Conservation (phyloP, 1,140 invertebrate genomes). For the Drosophila jambulina region DNA sequence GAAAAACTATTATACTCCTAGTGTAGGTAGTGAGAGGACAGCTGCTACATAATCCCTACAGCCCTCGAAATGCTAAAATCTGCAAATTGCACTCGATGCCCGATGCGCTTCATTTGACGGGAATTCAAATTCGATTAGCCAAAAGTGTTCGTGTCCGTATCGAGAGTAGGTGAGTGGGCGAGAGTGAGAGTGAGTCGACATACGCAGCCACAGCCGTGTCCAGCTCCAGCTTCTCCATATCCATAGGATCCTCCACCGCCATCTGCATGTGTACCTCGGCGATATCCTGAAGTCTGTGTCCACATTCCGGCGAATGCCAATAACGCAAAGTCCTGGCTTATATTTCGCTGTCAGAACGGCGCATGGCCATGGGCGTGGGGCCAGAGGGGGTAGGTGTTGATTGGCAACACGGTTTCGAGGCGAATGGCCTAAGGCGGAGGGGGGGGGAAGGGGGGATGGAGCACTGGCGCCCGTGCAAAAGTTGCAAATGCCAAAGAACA, state of each 20-base stretch:
- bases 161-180: neutral
- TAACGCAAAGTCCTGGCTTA: constrained; percentile 59
- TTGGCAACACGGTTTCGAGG: constrained; percentile 26
- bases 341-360: constrained; percentile 49
- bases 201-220: constrained; percentile 17
- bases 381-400: constrained; percentile 43
- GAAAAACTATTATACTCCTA: neutral
- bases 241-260: neutral
- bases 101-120: constrained; percentile 63
- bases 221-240: neutral
- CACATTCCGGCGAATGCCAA: constrained; percentile 53
- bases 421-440: no score
- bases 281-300: constrained; percentile 26
- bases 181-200: constrained; percentile 8
- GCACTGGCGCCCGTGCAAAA: neutral
- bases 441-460: neutral
- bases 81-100: constrained; percentile 47
- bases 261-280: constrained; percentile 2
- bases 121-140: constrained; percentile 73
- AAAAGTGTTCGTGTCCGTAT: constrained; percentile 47
- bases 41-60: neutral
- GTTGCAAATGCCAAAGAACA: constrained; percentile 50
- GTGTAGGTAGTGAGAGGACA: constrained; percentile 1
- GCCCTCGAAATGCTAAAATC: constrained; percentile 13
- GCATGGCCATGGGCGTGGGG: constrained; percentile 9